Evolutionary conservation across 2,113 vertebrate species (phyloP).

Genomic region (Etia nguti): DNA sequence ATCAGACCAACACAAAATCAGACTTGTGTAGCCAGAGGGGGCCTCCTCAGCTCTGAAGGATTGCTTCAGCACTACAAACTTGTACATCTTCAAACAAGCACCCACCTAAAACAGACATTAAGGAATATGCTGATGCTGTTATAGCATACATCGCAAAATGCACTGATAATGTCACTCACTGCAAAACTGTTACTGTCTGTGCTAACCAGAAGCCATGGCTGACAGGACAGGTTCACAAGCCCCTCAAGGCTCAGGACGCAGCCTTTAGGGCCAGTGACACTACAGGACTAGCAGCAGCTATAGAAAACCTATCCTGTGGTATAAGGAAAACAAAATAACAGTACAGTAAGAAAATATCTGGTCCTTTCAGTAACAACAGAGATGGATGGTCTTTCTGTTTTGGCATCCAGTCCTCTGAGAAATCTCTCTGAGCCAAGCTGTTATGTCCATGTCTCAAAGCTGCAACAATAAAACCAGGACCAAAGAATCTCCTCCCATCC

Average conservation of each 20-base stretch:
- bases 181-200: background rate
- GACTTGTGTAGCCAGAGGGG: background rate
- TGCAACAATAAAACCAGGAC: no score
- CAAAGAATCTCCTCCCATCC: no score
- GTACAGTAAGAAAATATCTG: background rate
- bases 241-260: background rate
- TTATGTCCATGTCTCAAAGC: no score
- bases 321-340: background rate
- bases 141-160: background rate
- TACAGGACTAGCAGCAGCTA: background rate
- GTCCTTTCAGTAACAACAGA: background rate
- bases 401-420: background rate
- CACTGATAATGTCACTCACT: background rate
- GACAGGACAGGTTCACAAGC: background rate
- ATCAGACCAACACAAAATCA: background rate
- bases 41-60: background rate
- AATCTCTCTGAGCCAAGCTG: no score
- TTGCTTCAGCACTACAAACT: background rate
- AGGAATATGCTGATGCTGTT: background rate
- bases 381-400: background rate
- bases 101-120: background rate
- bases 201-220: background rate
- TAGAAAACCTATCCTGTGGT: background rate
- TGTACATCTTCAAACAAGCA: background rate
- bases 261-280: background rate